phyloP scores from a whole-genome alignment of 1,140 invertebrate genomes.

The Akabosia matsudoensis region DNA sequence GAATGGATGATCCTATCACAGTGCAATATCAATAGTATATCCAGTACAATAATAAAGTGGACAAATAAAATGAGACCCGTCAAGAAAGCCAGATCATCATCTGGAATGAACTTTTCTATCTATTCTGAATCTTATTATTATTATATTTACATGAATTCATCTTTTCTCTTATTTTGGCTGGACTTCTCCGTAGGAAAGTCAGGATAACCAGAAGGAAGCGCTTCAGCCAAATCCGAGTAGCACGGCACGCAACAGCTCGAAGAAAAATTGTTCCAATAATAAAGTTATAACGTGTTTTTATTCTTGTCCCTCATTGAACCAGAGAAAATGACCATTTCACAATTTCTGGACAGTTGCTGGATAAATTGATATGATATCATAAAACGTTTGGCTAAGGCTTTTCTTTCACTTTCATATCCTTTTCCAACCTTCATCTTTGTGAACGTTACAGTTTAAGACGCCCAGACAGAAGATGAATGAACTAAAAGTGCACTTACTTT shows the following conservation, averaged over 20 bases:
- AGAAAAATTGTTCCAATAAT: not conserved
- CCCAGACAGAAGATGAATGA: not conserved
- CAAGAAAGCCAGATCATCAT: not conserved
- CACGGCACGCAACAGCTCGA: too few relatives aligned
- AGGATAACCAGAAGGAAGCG: too few relatives aligned
- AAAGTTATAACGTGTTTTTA: conserved; percentile 2
- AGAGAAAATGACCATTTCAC: conserved; percentile 17
- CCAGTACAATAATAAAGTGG: conserved; percentile 8
- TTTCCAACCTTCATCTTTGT: not conserved
- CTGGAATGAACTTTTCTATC: too few relatives aligned
- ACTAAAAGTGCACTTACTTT: not conserved
- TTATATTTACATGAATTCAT: not conserved
- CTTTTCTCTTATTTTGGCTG: not conserved
- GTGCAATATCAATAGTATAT: conserved; percentile 14
- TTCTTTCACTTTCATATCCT: not conserved
- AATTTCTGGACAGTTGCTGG: not conserved
- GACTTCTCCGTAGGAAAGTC: too few relatives aligned
- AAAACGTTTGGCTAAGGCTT: not conserved
- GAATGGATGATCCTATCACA: not conserved
- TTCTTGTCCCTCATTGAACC: conserved; percentile 1
- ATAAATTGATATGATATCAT: not conserved
- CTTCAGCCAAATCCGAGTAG: too few relatives aligned
- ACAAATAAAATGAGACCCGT: too few relatives aligned
- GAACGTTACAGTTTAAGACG: not conserved
- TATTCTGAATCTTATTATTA: not conserved